These are phyloP conservation scores for Tyrannus savana DNA, from an alignment of 2,113 vertebrate species.

Conservation along the genomic window DNA sequence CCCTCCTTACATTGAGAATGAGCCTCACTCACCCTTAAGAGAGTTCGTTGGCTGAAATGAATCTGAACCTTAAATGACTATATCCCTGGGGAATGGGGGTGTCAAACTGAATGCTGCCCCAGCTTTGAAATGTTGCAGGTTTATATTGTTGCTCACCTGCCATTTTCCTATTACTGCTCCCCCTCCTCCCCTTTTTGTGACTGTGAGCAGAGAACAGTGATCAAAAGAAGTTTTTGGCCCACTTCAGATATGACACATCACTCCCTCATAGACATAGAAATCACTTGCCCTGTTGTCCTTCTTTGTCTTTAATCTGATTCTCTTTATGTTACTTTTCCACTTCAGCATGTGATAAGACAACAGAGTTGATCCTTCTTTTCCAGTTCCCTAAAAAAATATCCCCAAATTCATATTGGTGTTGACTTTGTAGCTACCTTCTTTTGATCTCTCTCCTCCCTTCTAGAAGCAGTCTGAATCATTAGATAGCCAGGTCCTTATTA, in stretches of 20 bases:
- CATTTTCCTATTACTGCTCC: background rate
- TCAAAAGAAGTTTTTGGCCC: background rate
- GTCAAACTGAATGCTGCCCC: background rate
- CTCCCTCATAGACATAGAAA: background rate
- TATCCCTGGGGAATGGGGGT: background rate
- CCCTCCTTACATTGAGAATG: background rate
- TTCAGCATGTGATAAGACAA: background rate
- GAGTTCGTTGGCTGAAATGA: background rate
- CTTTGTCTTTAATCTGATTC: background rate
- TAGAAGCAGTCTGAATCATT: slow-evolving; percentile 13
- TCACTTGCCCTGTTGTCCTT: background rate
- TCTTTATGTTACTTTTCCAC: background rate
- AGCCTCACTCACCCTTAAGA: background rate
- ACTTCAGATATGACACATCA: background rate
- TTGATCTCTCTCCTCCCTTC: background rate
- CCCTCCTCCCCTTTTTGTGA: background rate
- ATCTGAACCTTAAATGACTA: background rate
- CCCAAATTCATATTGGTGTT: background rate
- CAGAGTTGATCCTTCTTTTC: background rate
- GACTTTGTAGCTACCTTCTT: background rate
- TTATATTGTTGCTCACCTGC: background rate
- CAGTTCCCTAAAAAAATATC: background rate
- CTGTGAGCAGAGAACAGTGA: background rate
- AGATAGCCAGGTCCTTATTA: slow-evolving; percentile 54
- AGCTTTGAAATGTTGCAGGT: background rate